Evolutionary conservation across 2,888 invertebrate genomes (phyloP).

Genomic region (Ophion obscuratus): DNA sequence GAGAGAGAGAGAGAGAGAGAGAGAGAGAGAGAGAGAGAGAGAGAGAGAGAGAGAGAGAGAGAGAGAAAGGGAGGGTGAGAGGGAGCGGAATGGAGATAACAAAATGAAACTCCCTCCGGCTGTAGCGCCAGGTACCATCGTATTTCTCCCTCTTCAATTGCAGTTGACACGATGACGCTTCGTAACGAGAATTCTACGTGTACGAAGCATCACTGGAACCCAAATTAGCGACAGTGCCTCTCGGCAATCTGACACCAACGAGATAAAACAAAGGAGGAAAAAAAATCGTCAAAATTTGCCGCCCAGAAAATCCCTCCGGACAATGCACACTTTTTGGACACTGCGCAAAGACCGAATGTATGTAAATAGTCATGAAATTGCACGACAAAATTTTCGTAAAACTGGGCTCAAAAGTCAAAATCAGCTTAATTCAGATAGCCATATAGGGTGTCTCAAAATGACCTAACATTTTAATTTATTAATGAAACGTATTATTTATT

Average conservation of each 20-base stretch:
- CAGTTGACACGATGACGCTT: conserved; percentile 67
- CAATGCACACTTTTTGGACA: background rate
- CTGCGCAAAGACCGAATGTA: background rate
- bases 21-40: background rate
- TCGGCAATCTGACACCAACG: conserved; percentile 31
- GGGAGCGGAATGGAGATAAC: background rate
- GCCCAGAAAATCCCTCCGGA: background rate
- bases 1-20: background rate
- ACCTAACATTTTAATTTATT: too few relatives aligned
- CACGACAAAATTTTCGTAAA: background rate
- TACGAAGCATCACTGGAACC: conserved; percentile 50
- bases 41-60: conserved; percentile 1
- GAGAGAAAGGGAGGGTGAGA: conserved; percentile 15
- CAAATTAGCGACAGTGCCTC: conserved; percentile 58
- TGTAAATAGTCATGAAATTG: background rate
- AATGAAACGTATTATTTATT: too few relatives aligned
- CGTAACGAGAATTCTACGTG: conserved; percentile 63
- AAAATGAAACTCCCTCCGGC: conserved; percentile 52
- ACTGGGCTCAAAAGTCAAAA: background rate
- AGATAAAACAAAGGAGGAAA: background rate
- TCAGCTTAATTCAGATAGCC: too few relatives aligned
- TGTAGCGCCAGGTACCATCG: conserved; percentile 46
- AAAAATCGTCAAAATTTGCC: conserved; percentile 17
- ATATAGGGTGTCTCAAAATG: too few relatives aligned
- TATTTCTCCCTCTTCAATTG: conserved; percentile 59